Base-by-base conservation (phyloP, 2,113 vertebrate genomes). In the Cercocebus atys region DNA sequence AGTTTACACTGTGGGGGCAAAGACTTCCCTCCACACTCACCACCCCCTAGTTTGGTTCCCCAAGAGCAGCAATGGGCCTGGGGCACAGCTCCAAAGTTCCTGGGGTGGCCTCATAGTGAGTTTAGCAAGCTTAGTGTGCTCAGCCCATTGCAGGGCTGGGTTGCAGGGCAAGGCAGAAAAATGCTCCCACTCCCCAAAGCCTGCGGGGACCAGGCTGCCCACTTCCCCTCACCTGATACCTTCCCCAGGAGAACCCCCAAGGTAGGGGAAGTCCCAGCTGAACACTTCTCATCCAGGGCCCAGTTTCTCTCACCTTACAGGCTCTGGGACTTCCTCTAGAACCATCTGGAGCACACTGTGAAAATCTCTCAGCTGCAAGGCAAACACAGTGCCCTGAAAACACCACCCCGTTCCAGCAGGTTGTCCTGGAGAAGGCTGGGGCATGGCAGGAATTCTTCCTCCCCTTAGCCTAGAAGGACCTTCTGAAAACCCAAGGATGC, bases 261-360 rank as follows among this genome's bases (percentile, higher is more conserved):
- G 32, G 40, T 57, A 30, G n/a, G 20, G 38, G 8, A 30, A 38
- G 47, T 30, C 35, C 35, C 92, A 16, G 1, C 17, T 18, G 40
- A 59, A 59, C 35, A 18, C 35, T 35, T 2, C 16, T 72, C 1
- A 23, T 0, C 81, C 10, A 17, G 72, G 59, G 76, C 35, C 16
- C 25, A 4, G 45, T 1, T n/a, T 70, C 70, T 2, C 97, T 97
- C 72, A 98, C 98, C 80, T 82, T 40, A 55, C 0, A 7, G 96
- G 98, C 92, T 93, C 98, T 66, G 95, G 99, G 45, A 99, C 95
- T 13, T 99, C 98, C 93, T 97, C 98, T 92, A 99, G 98, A 40
- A 99, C 98, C 98, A 99, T 98, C 97, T 99, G 99, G 93, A 99
- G 98, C 72, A 99, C 99, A 70, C 99, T 99, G 98, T 99, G 99